phyloP scores from a whole-genome alignment of 2,113 vertebrate genomes.

The Tonatia bakeri region DNA sequence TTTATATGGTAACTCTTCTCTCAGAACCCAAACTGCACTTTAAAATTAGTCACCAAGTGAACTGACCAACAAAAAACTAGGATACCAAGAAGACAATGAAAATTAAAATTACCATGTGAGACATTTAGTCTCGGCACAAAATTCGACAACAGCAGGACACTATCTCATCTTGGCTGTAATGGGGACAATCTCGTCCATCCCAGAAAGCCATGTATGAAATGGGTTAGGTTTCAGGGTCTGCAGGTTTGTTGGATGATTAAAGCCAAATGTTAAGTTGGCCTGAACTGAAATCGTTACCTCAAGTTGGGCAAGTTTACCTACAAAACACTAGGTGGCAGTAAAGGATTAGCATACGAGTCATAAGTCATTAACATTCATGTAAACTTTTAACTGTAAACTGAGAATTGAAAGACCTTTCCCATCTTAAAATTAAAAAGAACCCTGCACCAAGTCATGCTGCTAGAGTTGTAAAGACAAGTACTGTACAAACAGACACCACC shows the following conservation, averaged over 20 bases:
- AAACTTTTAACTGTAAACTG: background rate
- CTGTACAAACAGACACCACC: background rate
- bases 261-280: background rate
- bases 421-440: background rate
- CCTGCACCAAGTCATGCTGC: background rate
- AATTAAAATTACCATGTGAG: background rate
- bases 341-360: background rate
- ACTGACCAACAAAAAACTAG: background rate
- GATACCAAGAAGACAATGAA: background rate
- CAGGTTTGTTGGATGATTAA: background rate
- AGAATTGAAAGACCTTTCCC: background rate
- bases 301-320: background rate
- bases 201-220: background rate
- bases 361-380: fast-evolving
- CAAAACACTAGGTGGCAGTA: constrained; percentile 77
- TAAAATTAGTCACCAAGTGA: background rate
- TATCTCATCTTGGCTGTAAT: background rate
- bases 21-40: background rate
- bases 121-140: background rate
- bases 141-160: background rate
- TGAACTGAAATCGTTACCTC: background rate
- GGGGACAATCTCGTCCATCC: background rate
- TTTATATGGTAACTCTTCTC: background rate
- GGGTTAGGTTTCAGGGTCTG: background rate
- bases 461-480: background rate